Percentiles rank a stretch among this genome's conserved stretches.
Evolutionary conservation across 2,888 invertebrate species (phyloP).

Genomic region (Electrophaes corylata): DNA sequence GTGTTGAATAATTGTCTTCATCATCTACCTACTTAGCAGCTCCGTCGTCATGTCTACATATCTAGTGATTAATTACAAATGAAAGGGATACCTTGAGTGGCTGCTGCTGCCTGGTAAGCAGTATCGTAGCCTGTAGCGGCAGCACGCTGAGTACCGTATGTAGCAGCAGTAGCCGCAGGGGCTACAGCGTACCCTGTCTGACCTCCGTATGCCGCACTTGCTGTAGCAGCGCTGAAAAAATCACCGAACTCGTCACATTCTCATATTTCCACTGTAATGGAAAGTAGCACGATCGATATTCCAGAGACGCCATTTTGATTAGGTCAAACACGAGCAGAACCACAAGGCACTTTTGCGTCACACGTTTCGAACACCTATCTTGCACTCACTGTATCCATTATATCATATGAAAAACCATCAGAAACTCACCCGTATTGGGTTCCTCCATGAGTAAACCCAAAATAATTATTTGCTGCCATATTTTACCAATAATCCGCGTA

Average conservation of each 20-base stretch:
- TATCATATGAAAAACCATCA: neutral
- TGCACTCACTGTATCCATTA: neutral
- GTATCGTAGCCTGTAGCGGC: slow-evolving; percentile 92
- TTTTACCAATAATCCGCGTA: slow-evolving; percentile 77
- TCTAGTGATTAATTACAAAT: neutral
- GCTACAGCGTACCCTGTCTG: slow-evolving; percentile 94
- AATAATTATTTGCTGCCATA: slow-evolving; percentile 97
- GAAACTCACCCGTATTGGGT: slow-evolving; percentile 93
- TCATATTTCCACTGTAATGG: slow-evolving; percentile 33
- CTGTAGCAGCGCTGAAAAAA: slow-evolving; percentile 86
- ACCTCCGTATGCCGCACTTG: slow-evolving; percentile 92
- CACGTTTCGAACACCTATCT: slow-evolving; percentile 24
- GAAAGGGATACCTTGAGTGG: slow-evolving; percentile 85
- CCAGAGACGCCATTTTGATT: slow-evolving; percentile 79
- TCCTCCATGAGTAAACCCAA: slow-evolving; percentile 96
- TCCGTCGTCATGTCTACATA: neutral
- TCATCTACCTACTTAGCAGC: neutral
- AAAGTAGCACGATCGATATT: slow-evolving; percentile 68
- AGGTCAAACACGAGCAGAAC: slow-evolving; percentile 61
- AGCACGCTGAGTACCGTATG: slow-evolving; percentile 92
- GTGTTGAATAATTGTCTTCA: neutral
- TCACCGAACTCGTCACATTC: slow-evolving; percentile 34
- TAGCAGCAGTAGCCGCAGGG: slow-evolving; percentile 91
- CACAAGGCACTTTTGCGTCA: slow-evolving; percentile 56
- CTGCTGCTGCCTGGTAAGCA: slow-evolving; percentile 92